Evolutionary conservation across 1,140 invertebrate species (phyloP), one percentile per base, ranked within the genome.

Genomic region (Camponotus pennsylvanicus): DNA sequence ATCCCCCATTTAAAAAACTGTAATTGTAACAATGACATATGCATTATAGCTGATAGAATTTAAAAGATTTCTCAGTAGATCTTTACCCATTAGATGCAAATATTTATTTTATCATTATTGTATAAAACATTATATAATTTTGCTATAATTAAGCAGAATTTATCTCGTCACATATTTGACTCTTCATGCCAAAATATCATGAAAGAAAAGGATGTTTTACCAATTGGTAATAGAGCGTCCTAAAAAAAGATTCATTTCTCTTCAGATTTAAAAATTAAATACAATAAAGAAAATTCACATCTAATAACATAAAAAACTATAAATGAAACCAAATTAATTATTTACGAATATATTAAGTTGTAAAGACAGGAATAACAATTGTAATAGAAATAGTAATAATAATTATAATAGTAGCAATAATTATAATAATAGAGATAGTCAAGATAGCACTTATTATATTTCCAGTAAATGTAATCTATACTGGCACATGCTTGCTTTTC

Each of bases 171-270:
- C 27, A 3, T 67, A 66, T 27, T 15, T 66, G 59, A 45, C n/a
- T 71, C 15, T 13, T 15, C 1, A 66, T 32, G 21, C 52, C 0
- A 49, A 11, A 69, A 15, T 15, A 64, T 27, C 55, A 75, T 61
- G 1, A n/a, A 34, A 63, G n/a, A 21, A 70, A 61, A 11, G 61
- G 11, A 7, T 40, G 8, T 82, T 27, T 42, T 73, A 89, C 67
- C 82, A 89, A 89, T 66, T 89, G 77, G 77, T 85, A 83, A 80
- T 78, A 89, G 37, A 89, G 42, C 15, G 42, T 32, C 42, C 63
- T 21, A 21, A 21, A 40, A 21, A 40, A 67, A 83, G 7, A 45
- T 75, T 27, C 64, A 2, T n/a, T 11, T 59, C 3, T 49, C 18
- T 59, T 34, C 15, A 9, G 8, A 42, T 42, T 61, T 76, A 42